These are phyloP conservation scores for Boleophthalmus pectinirostris DNA, from an alignment of 2,113 vertebrate genomes.

Conservation along the genomic window DNA sequence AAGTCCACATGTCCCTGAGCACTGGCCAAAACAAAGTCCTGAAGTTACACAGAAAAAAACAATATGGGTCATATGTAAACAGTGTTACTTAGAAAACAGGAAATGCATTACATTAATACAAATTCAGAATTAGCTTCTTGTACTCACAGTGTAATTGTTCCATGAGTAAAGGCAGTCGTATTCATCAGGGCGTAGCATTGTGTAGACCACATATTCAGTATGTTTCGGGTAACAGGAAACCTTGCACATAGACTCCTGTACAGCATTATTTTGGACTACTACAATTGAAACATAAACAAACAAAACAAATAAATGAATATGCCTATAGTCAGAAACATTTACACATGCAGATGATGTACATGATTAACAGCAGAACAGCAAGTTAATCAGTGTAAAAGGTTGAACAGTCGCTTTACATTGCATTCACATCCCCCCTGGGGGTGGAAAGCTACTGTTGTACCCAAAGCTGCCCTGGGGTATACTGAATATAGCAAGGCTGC, in stretches of 20 bases:
- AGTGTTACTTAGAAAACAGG: not conserved
- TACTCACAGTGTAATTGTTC: not conserved
- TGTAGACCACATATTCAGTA: not conserved
- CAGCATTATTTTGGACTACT: not conserved
- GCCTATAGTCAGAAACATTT: no score
- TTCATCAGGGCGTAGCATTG: not conserved
- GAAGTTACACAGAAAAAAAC: not conserved
- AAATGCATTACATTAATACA: not conserved
- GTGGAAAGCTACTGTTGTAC: not conserved
- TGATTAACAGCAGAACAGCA: not conserved
- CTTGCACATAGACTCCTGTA: not conserved
- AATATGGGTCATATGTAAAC: not conserved
- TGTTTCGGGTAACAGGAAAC: not conserved
- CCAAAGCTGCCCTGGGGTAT: not conserved
- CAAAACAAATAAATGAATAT: not conserved
- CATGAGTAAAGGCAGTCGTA: not conserved
- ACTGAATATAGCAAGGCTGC: not conserved
- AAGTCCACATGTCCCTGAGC: no score
- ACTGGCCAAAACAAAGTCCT: slow-evolving; percentile 2
- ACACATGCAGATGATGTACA: not conserved
- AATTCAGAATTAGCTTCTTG: not conserved
- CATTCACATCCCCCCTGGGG: not conserved
- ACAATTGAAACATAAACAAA: not conserved
- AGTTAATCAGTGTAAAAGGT: no score
- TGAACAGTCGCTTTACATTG: no score